Conservation (phyloP, 2,113 vertebrate species). For the Neolamprologus brichardi region DNA sequence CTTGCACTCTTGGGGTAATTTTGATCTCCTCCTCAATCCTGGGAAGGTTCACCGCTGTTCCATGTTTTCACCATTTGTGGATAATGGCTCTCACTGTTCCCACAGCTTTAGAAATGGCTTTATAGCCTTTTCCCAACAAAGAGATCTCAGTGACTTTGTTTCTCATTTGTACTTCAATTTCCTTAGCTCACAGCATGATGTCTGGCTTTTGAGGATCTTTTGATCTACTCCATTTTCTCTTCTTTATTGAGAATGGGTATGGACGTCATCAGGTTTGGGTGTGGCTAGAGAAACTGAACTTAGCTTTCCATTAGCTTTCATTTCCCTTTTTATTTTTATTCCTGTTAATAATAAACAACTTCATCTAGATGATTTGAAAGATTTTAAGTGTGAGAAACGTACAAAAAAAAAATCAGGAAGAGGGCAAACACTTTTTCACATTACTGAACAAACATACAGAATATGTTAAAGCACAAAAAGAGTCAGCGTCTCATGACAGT, state of each 20-base stretch:
- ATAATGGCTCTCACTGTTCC: neutral
- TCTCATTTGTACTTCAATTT: neutral
- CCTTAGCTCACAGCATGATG: neutral
- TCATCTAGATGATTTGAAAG: neutral
- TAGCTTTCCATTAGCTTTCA: neutral
- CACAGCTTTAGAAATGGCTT: neutral
- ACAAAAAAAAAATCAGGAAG: neutral
- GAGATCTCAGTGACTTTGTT: neutral
- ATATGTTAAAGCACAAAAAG: neutral
- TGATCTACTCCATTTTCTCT: neutral
- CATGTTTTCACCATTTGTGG: accelerated
- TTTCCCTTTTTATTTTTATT: neutral
- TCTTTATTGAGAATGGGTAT: neutral
- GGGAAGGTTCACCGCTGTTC: neutral
- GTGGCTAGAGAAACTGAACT: neutral
- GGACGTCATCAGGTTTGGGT: neutral
- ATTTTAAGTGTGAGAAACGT: neutral
- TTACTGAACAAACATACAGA: neutral
- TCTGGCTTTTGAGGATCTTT: neutral
- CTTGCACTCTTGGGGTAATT: neutral
- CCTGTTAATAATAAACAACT: neutral
- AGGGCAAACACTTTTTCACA: neutral
- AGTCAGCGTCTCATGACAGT: neutral
- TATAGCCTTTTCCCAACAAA: neutral
- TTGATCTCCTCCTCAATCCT: neutral